These are phyloP conservation scores for Setophaga petechia DNA, from an alignment of 2,113 vertebrate genomes.

Conservation along the genomic window DNA sequence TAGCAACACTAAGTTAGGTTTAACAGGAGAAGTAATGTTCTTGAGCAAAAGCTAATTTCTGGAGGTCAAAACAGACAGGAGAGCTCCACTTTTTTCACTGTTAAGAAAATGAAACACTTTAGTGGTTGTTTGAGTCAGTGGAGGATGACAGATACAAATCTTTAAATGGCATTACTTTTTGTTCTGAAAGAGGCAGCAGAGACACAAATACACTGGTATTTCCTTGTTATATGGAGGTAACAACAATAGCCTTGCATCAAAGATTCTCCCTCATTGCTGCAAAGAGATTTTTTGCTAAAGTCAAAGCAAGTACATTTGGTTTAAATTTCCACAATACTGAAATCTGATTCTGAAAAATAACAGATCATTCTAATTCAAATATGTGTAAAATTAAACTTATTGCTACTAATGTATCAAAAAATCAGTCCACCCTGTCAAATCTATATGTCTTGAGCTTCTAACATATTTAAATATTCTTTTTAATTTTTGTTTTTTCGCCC, in stretches of 20 bases:
- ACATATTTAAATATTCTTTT: neutral
- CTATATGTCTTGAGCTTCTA: conserved; percentile 15
- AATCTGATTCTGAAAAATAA: conserved; percentile 14
- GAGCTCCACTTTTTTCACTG: neutral
- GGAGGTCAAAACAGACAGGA: neutral
- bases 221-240: neutral
- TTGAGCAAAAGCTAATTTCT: neutral
- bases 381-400: conserved; percentile 44
- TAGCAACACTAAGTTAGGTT: neutral
- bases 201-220: neutral
- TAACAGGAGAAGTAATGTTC: neutral
- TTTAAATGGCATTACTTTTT: neutral
- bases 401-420: conserved; percentile 65
- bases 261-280: neutral
- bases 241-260: neutral
- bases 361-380: conserved; percentile 22
- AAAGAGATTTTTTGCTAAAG: conserved; percentile 1
- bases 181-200: neutral
- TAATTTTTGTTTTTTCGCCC: neutral
- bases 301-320: neutral
- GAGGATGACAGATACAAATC: neutral
- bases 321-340: conserved; percentile 39
- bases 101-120: neutral
- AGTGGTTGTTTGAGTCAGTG: neutral
- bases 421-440: conserved; percentile 53